Percentiles rank a stretch among this genome's conserved stretches.
Conservation (phyloP, 2,888 invertebrate species). For the Plebejus anna region DNA sequence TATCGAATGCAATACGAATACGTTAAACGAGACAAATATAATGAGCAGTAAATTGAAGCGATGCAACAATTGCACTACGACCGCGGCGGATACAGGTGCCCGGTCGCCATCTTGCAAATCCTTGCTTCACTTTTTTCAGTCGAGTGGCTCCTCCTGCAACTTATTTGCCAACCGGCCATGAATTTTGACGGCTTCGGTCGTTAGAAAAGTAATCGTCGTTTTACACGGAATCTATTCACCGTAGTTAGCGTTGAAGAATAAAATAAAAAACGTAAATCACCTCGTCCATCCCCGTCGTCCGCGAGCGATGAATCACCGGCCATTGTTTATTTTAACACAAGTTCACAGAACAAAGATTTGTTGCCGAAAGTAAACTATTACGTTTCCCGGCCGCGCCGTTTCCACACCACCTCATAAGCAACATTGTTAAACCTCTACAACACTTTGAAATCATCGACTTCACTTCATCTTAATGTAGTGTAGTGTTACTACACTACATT, state of each 20-base stretch:
- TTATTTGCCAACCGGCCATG: constrained; percentile 2
- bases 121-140: constrained; percentile 35
- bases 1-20: neutral
- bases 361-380: constrained; percentile 60
- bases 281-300: constrained; percentile 32
- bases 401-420: constrained; percentile 35
- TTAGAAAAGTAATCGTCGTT: neutral
- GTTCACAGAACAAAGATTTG: constrained; percentile 55
- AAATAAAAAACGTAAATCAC: constrained; percentile 39
- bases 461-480: neutral
- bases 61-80: constrained; percentile 33
- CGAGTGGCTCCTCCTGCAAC: neutral
- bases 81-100: constrained; percentile 67
- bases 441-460: constrained; percentile 6
- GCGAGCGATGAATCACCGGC: constrained; percentile 43
- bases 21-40: constrained; percentile 8
- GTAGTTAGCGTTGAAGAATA: constrained; percentile 29
- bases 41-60: constrained; percentile 14
- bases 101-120: constrained; percentile 56
- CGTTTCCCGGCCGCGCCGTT: constrained; percentile 46
- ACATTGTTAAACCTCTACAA: constrained; percentile 32
- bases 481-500: no score
- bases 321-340: constrained; percentile 53
- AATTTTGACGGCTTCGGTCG: neutral
- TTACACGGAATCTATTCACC: constrained; percentile 29